phyloP scores from a whole-genome alignment of 2,888 invertebrate species.

The Stramonita haemastoma region DNA sequence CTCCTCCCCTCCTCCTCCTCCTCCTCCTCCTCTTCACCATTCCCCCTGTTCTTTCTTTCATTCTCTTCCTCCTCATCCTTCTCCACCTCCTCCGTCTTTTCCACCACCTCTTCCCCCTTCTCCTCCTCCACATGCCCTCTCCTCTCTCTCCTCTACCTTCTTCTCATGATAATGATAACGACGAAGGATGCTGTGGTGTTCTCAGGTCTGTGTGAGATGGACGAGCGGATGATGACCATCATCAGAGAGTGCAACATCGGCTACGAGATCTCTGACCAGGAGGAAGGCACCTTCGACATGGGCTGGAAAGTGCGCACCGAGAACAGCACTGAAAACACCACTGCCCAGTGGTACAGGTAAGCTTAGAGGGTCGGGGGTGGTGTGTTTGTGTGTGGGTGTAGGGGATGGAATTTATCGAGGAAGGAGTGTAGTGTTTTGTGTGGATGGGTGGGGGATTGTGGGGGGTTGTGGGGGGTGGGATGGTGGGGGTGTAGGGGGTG shows the following conservation, averaged over 20 bases:
- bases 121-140: no score
- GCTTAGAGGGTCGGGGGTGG: neutral
- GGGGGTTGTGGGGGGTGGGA: neutral
- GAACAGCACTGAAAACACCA: constrained; percentile 45
- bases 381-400: neutral
- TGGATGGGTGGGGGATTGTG: no score
- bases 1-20: no score
- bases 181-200: constrained; percentile 7
- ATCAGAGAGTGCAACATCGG: constrained; percentile 68
- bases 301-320: constrained; percentile 63
- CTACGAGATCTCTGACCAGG: constrained; percentile 67
- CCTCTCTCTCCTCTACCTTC: no score
- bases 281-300: constrained; percentile 62
- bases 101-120: no score
- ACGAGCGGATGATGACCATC: constrained; percentile 53
- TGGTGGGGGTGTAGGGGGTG: neutral
- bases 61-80: no score
- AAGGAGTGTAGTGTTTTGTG: neutral
- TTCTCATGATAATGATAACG: neutral
- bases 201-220: constrained; percentile 63
- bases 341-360: constrained; percentile 44
- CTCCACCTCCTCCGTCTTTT: no score
- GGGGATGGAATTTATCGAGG: neutral
- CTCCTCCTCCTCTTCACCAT: no score
- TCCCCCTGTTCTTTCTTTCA: no score